phyloP scores from a whole-genome alignment of 2,797 vertebrate species.

The Alectoris magna region DNA sequence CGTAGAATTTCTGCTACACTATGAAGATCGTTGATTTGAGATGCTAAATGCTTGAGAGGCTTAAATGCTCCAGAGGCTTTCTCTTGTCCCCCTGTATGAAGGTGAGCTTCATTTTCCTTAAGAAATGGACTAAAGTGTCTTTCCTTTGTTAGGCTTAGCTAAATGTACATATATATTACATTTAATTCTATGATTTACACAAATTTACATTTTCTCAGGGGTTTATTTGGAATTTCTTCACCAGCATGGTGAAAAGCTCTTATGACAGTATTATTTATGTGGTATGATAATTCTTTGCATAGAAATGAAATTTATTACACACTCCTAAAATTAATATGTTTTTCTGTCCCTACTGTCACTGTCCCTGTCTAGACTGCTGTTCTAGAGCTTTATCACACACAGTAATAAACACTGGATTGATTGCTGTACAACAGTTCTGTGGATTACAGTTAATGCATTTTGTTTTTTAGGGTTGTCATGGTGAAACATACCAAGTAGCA shows the following conservation, averaged over 20 bases:
- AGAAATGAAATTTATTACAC: slow-evolving; percentile 1
- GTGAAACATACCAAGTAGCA: neutral
- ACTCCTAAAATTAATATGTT: neutral
- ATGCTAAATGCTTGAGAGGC: neutral
- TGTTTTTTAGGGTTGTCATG: neutral
- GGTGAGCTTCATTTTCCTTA: neutral
- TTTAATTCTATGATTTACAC: neutral
- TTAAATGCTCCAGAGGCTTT: neutral
- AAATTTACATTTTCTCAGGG: neutral
- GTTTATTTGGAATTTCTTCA: neutral
- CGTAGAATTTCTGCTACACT: no score
- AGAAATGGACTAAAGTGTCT: neutral
- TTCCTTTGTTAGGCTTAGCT: neutral
- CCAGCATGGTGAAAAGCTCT: neutral
- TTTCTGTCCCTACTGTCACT: neutral
- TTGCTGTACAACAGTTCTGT: neutral
- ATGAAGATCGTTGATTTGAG: neutral
- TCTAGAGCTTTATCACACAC: neutral
- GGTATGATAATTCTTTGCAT: neutral
- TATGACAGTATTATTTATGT: neutral
- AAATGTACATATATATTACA: neutral
- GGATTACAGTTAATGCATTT: slow-evolving; percentile 11
- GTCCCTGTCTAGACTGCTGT: neutral
- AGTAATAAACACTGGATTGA: neutral
- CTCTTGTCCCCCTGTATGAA: accelerated